These are phyloP conservation scores for Sorex araneus DNA, from an alignment of 2,113 vertebrate genomes.

Conservation along the genomic window DNA sequence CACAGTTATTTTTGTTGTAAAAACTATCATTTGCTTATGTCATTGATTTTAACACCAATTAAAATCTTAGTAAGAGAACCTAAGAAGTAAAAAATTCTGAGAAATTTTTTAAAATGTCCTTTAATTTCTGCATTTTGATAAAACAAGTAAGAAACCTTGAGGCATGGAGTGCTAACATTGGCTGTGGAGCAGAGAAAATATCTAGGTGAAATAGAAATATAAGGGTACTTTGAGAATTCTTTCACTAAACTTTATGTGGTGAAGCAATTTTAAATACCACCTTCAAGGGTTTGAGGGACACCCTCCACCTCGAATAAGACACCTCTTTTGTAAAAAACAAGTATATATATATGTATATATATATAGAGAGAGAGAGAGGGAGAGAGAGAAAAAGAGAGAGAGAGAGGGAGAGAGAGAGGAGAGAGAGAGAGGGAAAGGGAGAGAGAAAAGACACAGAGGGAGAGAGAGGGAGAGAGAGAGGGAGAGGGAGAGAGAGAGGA, in stretches of 20 bases:
- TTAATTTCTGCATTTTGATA: conserved; percentile 78
- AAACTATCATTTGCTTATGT: conserved; percentile 65
- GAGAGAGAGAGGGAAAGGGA: too few relatives aligned
- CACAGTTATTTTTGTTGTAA: conserved; percentile 58
- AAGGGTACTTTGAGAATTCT: background rate
- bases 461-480: too few relatives aligned
- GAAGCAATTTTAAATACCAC: background rate
- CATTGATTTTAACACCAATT: conserved; percentile 73
- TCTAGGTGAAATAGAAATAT: conserved; percentile 72
- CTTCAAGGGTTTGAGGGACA: background rate
- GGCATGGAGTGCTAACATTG: conserved; percentile 78
- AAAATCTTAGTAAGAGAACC: conserved; percentile 76
- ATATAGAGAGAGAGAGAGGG: too few relatives aligned
- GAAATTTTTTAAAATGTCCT: conserved; percentile 73
- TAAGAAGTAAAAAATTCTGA: conserved; percentile 65
- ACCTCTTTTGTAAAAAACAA: too few relatives aligned
- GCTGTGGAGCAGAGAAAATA: conserved; percentile 78
- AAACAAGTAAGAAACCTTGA: conserved; percentile 82
- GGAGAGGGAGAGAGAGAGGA: too few relatives aligned
- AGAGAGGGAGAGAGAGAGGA: too few relatives aligned
- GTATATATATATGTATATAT: too few relatives aligned
- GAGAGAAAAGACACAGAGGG: too few relatives aligned
- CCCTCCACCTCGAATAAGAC: too few relatives aligned
- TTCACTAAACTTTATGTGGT: conserved; percentile 45
- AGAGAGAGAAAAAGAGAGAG: too few relatives aligned